These are phyloP conservation scores for Frankliniella intonsa DNA, from an alignment of 2,888 invertebrate species.

Conservation along the genomic window DNA sequence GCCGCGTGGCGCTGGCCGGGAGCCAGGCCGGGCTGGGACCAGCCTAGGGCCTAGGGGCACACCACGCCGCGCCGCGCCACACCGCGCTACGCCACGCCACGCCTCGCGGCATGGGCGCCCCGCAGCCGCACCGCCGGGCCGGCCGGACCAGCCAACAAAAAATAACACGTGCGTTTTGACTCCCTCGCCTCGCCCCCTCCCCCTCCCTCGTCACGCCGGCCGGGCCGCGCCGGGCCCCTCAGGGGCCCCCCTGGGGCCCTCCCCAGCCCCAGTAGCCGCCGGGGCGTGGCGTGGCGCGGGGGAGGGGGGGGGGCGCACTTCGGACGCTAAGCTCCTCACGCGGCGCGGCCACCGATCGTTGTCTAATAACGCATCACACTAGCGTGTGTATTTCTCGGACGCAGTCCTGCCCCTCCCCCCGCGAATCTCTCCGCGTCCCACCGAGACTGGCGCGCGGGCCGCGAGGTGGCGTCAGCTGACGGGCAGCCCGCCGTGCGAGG, in stretches of 20 bases:
- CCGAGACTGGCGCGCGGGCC: no score
- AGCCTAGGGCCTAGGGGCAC: background rate
- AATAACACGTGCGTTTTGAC: conserved; percentile 25
- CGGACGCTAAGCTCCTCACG: background rate
- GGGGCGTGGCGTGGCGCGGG: background rate
- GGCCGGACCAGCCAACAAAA: background rate
- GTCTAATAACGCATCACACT: no score
- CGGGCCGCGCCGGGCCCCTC: background rate
- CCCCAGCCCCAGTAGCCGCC: background rate
- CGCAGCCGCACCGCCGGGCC: background rate
- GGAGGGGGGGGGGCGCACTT: background rate
- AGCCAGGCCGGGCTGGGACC: background rate
- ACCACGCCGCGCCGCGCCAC: background rate
- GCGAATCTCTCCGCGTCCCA: no score
- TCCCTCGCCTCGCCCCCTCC: background rate
- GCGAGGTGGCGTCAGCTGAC: no score
- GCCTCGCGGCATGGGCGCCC: background rate
- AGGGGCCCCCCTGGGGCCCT: no score
- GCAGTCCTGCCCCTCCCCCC: no score
- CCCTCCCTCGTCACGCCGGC: background rate
- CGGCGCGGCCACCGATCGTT: no score
- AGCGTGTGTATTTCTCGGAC: no score
- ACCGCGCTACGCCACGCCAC: background rate
- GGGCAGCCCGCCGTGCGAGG: no score
- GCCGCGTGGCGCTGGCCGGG: background rate